These are phyloP conservation scores for Plutomurus gul DNA, from an alignment of 1,140 invertebrate genomes.

Conservation along the genomic window DNA sequence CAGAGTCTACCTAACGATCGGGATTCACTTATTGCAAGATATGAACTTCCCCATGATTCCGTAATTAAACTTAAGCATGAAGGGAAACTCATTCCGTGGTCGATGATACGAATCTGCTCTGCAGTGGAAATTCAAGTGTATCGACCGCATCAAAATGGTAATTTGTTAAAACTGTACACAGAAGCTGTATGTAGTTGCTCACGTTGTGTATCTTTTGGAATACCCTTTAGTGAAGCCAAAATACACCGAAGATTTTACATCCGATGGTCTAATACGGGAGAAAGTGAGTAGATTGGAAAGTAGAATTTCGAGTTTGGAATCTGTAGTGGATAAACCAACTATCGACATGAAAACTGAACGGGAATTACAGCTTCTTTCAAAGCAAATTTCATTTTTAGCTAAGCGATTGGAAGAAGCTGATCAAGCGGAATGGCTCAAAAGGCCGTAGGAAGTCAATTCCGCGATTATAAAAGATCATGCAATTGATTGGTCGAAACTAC, in stretches of 20 bases:
- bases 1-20: not conserved
- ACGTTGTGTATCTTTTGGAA: not conserved
- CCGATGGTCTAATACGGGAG: conserved; percentile 37
- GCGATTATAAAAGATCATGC: too few relatives aligned
- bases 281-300: conserved; percentile 39
- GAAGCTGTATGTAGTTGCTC: not conserved
- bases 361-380: conserved; percentile 46
- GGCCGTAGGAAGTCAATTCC: too few relatives aligned
- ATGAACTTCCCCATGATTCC: conserved; percentile 42
- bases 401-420: conserved; percentile 47
- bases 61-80: conserved; percentile 45
- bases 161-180: not conserved
- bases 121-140: conserved; percentile 48
- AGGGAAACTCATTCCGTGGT: conserved; percentile 50
- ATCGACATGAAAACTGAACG: conserved; percentile 46
- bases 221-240: conserved; percentile 49
- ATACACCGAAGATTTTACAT: not conserved
- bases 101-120: conserved; percentile 30
- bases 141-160: conserved; percentile 52
- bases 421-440: conserved; percentile 49
- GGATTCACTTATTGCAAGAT: conserved; percentile 11
- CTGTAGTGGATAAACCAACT: not conserved
- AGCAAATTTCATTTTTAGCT: conserved; percentile 49
- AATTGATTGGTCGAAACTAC: too few relatives aligned
- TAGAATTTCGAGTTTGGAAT: conserved; percentile 46